These are phyloP conservation scores for Drosophila littoralis DNA, from an alignment of 1,140 invertebrate species.

Conservation along the genomic window DNA sequence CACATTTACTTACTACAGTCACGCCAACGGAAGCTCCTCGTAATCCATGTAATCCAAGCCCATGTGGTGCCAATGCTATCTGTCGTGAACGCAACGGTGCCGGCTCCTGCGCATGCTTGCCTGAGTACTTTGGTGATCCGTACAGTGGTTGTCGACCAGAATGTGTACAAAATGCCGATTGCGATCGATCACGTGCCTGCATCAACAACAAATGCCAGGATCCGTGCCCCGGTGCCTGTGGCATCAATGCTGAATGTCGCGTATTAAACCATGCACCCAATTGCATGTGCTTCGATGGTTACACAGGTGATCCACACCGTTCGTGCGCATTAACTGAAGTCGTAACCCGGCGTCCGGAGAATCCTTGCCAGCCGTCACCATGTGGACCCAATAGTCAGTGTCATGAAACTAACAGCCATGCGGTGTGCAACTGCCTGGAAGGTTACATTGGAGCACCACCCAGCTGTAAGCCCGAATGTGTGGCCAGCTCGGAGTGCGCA, in stretches of 20 bases:
- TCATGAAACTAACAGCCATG: constrained; percentile 87
- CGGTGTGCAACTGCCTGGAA: constrained; percentile 91
- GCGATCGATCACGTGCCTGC: constrained; percentile 88
- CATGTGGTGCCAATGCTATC: constrained; percentile 92
- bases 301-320: constrained; percentile 89
- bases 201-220: constrained; percentile 89
- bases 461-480: constrained; percentile 92
- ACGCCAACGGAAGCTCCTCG: constrained; percentile 83
- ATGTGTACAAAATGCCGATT: constrained; percentile 89
- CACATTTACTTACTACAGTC: constrained; percentile 38
- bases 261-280: constrained; percentile 90
- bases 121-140: constrained; percentile 91
- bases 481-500: constrained; percentile 92
- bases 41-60: constrained; percentile 90
- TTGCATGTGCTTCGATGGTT: constrained; percentile 90
- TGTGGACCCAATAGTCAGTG: constrained; percentile 92
- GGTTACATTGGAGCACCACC: constrained; percentile 92
- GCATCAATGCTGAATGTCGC: constrained; percentile 87
- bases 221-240: constrained; percentile 90
- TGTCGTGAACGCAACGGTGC: constrained; percentile 90
- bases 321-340: constrained; percentile 70
- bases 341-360: constrained; percentile 79
- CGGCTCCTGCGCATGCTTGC: constrained; percentile 90
- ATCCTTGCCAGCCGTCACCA: constrained; percentile 91
- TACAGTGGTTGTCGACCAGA: constrained; percentile 90